Conservation (phyloP, 2,797 vertebrate genomes). For the Nannoperca obscura region DNA sequence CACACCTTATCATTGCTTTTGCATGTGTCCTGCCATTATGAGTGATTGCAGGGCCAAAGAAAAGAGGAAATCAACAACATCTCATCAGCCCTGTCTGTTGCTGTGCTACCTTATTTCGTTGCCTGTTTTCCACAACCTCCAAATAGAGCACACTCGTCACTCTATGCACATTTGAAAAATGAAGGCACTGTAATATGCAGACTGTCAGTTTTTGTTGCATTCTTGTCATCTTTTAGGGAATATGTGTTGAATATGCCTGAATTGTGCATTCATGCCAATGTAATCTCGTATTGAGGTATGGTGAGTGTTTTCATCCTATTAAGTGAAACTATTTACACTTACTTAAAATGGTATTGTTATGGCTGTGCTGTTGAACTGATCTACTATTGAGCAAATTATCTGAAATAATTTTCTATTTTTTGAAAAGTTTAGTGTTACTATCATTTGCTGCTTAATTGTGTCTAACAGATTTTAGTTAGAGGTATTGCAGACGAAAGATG, state of each 20-base stretch:
- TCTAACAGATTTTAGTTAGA: neutral
- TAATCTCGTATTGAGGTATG: constrained; percentile 13
- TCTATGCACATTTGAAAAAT: constrained; percentile 46
- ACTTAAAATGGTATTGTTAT: neutral
- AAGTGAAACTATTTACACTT: neutral
- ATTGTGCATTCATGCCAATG: constrained; percentile 6
- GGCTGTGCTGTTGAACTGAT: neutral
- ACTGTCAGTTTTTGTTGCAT: constrained; percentile 12
- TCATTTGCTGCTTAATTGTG: neutral
- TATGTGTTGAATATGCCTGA: constrained; percentile 9
- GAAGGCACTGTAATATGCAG: constrained; percentile 1
- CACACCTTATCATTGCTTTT: constrained; percentile 77
- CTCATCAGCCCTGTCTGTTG: constrained; percentile 47
- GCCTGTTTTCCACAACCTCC: constrained; percentile 32
- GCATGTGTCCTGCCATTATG: constrained; percentile 65
- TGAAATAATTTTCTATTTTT: neutral
- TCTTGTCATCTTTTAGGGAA: constrained; percentile 28
- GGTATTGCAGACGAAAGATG: neutral
- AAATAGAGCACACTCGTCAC: constrained; percentile 32
- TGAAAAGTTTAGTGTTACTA: neutral
- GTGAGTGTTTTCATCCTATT: neutral
- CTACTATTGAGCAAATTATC: neutral
- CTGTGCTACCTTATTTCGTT: constrained; percentile 41
- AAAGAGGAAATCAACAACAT: constrained; percentile 66
- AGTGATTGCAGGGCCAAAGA: constrained; percentile 73